phyloP scores from a whole-genome alignment of 92 coral and sea anemone species.

The Epizoanthus ramosus region DNA sequence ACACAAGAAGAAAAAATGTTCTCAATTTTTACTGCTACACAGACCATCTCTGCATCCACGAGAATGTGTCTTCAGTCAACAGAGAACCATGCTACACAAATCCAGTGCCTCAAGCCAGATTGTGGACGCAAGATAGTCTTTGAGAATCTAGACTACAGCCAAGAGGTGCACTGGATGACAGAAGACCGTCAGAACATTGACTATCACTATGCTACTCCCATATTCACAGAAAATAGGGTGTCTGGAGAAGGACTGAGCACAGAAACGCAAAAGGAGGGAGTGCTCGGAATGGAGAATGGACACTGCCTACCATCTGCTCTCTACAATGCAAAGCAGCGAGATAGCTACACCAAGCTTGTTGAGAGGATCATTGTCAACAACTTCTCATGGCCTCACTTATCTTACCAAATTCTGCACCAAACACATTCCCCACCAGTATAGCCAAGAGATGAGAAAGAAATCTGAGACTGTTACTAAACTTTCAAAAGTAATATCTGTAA shows the following conservation, averaged over 20 bases:
- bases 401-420: constrained; percentile 27
- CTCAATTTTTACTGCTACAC: too few relatives aligned
- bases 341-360: constrained; percentile 61
- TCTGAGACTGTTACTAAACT: constrained; percentile 55
- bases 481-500: neutral
- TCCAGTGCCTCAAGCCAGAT: constrained; percentile 20
- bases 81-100: too few relatives aligned
- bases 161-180: constrained; percentile 46
- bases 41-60: too few relatives aligned
- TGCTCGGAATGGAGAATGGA: too few relatives aligned
- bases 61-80: too few relatives aligned
- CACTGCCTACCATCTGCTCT: too few relatives aligned
- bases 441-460: constrained; percentile 56
- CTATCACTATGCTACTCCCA: constrained; percentile 3
- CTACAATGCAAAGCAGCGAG: constrained; percentile 48
- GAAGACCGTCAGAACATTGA: constrained; percentile 17
- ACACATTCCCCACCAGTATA: constrained; percentile 60
- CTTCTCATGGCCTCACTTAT: constrained; percentile 40
- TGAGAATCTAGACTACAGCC: too few relatives aligned
- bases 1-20: too few relatives aligned
- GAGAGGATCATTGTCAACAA: constrained; percentile 54
- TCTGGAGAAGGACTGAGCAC: too few relatives aligned
- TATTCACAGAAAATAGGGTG: neutral
- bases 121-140: constrained; percentile 55
- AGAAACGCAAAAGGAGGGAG: too few relatives aligned